Evolutionary conservation across 2,888 invertebrate genomes (phyloP).

Genomic region (Dinocampus coccinellae): DNA sequence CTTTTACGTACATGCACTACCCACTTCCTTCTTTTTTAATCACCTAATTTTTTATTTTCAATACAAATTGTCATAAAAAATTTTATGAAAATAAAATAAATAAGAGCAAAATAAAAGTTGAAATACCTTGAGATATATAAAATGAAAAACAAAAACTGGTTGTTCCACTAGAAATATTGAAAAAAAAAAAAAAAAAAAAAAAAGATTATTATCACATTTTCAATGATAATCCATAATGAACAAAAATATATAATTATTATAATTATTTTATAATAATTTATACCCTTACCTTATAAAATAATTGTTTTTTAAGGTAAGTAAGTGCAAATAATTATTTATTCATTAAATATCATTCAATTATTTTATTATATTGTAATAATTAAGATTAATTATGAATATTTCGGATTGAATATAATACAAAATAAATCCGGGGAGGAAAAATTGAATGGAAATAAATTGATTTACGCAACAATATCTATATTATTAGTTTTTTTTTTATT

Average conservation of each 20-base stretch:
- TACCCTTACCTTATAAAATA: slow-evolving; percentile 4
- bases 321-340: slow-evolving; percentile 4
- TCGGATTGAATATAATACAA: slow-evolving; percentile 18
- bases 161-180: slow-evolving; percentile 44
- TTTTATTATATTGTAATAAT: background rate
- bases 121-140: background rate
- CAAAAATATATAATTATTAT: slow-evolving; percentile 25
- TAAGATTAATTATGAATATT: slow-evolving; percentile 19
- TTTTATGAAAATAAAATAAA: too few relatives aligned
- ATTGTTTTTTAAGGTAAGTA: slow-evolving; percentile 19
- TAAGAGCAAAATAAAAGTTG: background rate
- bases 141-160: too few relatives aligned
- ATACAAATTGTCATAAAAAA: too few relatives aligned
- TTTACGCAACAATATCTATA: slow-evolving; percentile 66
- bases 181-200: slow-evolving; percentile 43
- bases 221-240: slow-evolving; percentile 46
- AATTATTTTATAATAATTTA: slow-evolving; percentile 3
- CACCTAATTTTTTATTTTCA: too few relatives aligned
- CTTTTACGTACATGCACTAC: too few relatives aligned
- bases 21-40: too few relatives aligned
- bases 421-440: slow-evolving; percentile 33
- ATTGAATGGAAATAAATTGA: slow-evolving; percentile 32
- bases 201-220: slow-evolving; percentile 65
- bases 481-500: too few relatives aligned
- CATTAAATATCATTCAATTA: background rate